Base-by-base conservation (phyloP, 2,797 vertebrate species). In the Diceros bicornis region DNA sequence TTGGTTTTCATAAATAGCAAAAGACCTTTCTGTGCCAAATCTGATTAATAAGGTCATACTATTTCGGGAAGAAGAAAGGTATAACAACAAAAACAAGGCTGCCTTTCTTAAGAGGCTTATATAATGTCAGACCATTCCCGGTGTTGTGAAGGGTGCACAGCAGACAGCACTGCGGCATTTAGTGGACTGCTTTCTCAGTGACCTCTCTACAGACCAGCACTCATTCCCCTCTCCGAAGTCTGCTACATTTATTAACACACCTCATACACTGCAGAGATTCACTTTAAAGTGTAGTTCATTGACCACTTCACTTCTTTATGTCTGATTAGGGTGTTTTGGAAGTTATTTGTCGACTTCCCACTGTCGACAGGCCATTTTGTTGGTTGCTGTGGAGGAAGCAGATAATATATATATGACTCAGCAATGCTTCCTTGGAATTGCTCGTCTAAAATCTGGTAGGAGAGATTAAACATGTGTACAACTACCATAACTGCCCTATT, bases 1-100 rank as follows among this genome's bases (percentile, higher is more conserved):
- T 92, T 82, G 68, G 82, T 72, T 93, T 94, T 96, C 91, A 66
- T 90, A 97, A 98, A 96, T 96, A 97, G 91, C 94, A 75, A 77
- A 84, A 74, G 90, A 77, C 78, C 84, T 47, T 71, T 92, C 41
- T 59, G 71, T 92, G 91, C 77, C 93, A 79, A n/a, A 83, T 94
- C 82, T 92, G 89, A 91, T 93, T 90, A 94, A 64, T 91, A 95
- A 96, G 89, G 94, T 96, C 95, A 77, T 83, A 37, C 62, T 96
- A 57, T 90, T 92, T 94, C 44, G 84, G 74, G 92, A 93, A 59
- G 62, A 77, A 91, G 74, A 81, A 66, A 68, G 84, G 25, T 34
- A 2, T 34, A 34, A 72, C 52, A 88, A 62, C 62, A 93, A 47
- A 95, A 78, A 50, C 20, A 57, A 72, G 71, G 50, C 77, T 61